Percentiles rank a stretch among this genome's conserved stretches.
Evolutionary conservation across 2,797 vertebrate species (phyloP).

Genomic region (Limnodromus scolopaceus): DNA sequence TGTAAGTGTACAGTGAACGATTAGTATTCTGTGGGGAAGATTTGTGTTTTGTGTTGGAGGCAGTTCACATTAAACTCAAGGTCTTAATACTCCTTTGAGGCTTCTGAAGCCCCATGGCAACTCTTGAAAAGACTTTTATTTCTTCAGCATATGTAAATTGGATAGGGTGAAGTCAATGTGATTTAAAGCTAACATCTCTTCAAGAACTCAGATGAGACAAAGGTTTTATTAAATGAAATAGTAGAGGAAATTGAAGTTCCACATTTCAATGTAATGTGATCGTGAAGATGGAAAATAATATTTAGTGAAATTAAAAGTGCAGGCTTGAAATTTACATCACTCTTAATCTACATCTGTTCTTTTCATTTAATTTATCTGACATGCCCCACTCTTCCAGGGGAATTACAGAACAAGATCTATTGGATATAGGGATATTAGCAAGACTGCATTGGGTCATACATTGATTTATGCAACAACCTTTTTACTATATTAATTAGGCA

Average conservation of each 20-base stretch:
- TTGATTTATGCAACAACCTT: conserved; percentile 29
- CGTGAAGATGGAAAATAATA: conserved; percentile 74
- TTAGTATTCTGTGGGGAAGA: conserved; percentile 74
- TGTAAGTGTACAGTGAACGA: conserved; percentile 62
- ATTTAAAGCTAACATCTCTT: conserved; percentile 79
- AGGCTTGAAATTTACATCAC: conserved; percentile 64
- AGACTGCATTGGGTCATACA: conserved; percentile 6
- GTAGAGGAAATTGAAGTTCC: conserved; percentile 72
- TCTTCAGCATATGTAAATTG: conserved; percentile 80
- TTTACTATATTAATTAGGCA: conserved; percentile 37
- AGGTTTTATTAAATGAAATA: conserved; percentile 77
- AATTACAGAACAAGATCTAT: conserved; percentile 51
- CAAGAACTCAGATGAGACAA: conserved; percentile 76
- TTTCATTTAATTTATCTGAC: conserved; percentile 70
- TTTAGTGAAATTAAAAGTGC: conserved; percentile 78
- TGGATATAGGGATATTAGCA: conserved; percentile 49
- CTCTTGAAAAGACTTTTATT: conserved; percentile 79
- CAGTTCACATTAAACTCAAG: conserved; percentile 77
- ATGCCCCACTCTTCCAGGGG: conserved; percentile 41
- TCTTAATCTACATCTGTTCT: conserved; percentile 64
- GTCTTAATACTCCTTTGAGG: conserved; percentile 77
- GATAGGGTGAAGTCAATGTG: conserved; percentile 74
- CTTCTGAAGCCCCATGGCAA: conserved; percentile 66
- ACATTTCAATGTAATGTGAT: conserved; percentile 70
- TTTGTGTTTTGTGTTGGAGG: conserved; percentile 72